Conservation (phyloP, 2,797 vertebrate species). For the Tympanoctomys barrerae region DNA sequence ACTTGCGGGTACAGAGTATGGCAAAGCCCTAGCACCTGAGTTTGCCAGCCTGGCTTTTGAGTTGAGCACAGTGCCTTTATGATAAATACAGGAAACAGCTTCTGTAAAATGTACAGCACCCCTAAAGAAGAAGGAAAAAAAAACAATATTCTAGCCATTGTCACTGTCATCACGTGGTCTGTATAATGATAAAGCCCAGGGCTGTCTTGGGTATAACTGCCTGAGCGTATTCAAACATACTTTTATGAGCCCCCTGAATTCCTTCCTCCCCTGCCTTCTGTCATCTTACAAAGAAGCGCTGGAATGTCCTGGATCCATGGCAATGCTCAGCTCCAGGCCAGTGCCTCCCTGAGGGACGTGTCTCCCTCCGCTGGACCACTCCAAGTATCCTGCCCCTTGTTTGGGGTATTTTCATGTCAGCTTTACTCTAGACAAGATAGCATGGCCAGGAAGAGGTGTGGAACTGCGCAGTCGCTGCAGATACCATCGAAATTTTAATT, state of each 20-base stretch:
- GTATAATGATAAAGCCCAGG: neutral
- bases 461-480: fast-evolving
- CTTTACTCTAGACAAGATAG: fast-evolving
- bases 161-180: fast-evolving
- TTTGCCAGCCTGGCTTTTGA: fast-evolving
- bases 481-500: conserved; percentile 38
- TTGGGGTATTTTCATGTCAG: neutral
- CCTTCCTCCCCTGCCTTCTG: neutral
- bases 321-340: fast-evolving
- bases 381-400: fast-evolving
- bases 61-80: neutral
- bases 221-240: neutral
- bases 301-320: fast-evolving
- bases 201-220: neutral
- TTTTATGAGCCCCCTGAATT: neutral
- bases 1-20: too few relatives aligned
- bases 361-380: neutral
- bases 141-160: neutral
- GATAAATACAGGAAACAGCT: neutral
- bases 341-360: fast-evolving
- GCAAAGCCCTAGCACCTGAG: too few relatives aligned
- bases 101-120: fast-evolving
- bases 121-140: too few relatives aligned
- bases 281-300: too few relatives aligned
- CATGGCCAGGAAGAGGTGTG: neutral